Percentiles rank a stretch among this genome's conserved stretches.
phyloP scores from a whole-genome alignment of 2,113 vertebrate genomes.

The Petroica traversi region DNA sequence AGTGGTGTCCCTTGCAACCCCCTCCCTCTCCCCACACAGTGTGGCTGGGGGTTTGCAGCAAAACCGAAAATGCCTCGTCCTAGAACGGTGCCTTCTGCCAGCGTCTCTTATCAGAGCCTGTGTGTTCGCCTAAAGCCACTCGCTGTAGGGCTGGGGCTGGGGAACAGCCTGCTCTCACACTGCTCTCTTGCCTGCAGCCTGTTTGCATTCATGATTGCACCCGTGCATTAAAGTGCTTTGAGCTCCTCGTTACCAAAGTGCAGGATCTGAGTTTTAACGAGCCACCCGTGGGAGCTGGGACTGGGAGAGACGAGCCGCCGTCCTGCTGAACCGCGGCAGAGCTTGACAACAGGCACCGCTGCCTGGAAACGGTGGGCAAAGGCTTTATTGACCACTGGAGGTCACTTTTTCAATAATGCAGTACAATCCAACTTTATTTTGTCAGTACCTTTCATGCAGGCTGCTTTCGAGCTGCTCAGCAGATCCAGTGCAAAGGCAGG shows the following conservation, averaged over 20 bases:
- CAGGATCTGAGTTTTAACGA: constrained; percentile 32
- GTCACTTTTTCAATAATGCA: constrained; percentile 77
- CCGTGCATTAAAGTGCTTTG: constrained; percentile 33
- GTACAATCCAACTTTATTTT: constrained; percentile 76
- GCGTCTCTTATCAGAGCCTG: not conserved
- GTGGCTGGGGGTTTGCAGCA: not conserved
- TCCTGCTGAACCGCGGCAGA: constrained; percentile 31
- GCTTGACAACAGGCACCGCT: constrained; percentile 59
- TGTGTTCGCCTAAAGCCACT: not conserved
- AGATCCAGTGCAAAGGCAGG: not conserved
- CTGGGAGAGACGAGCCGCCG: not conserved
- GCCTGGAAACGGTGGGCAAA: constrained; percentile 72
- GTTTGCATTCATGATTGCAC: constrained; percentile 50
- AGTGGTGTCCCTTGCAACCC: not conserved
- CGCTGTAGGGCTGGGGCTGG: not conserved
- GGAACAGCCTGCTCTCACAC: not conserved
- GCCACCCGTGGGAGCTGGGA: constrained; percentile 25
- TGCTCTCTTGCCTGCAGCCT: constrained; percentile 33
- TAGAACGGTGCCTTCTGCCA: not conserved
- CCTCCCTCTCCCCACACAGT: not conserved
- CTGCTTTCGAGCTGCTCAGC: constrained; percentile 20
- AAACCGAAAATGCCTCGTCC: not conserved
- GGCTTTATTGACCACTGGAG: constrained; percentile 74
- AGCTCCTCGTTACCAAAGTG: constrained; percentile 53
- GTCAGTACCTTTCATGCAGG: constrained; percentile 70